phyloP scores from a whole-genome alignment of 2,888 invertebrate species.

The Chrysodeixis includens region DNA sequence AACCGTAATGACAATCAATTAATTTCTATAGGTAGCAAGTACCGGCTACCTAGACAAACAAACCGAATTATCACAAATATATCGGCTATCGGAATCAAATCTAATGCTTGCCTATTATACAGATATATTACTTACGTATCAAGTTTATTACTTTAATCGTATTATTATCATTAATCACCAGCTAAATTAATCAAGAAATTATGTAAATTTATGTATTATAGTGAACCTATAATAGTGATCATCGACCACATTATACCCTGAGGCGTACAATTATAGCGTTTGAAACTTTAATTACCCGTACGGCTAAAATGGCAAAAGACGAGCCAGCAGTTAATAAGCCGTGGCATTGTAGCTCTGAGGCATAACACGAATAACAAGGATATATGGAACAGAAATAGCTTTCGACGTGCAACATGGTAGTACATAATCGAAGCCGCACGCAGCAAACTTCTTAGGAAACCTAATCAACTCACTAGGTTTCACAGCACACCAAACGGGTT shows the following conservation, averaged over 20 bases:
- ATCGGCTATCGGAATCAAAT: background rate
- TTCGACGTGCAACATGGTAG: slow-evolving; percentile 27
- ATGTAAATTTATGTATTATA: background rate
- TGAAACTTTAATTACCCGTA: background rate
- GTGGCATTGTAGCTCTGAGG: slow-evolving; percentile 8
- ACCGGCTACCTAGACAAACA: background rate
- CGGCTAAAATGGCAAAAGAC: background rate
- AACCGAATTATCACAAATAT: background rate
- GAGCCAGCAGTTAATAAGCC: background rate
- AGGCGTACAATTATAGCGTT: slow-evolving; percentile 1
- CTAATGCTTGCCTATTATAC: background rate
- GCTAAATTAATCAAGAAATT: slow-evolving; percentile 3
- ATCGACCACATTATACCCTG: background rate
- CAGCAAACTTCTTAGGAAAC: slow-evolving; percentile 36
- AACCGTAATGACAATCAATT: slow-evolving; percentile 28
- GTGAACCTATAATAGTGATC: background rate
- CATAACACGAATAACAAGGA: slow-evolving; percentile 16
- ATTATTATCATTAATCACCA: background rate
- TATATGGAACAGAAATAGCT: slow-evolving; percentile 22
- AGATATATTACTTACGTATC: background rate
- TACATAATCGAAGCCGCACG: slow-evolving; percentile 40
- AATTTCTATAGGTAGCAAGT: background rate
- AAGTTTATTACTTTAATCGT: background rate
- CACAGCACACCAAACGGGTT: slow-evolving; percentile 36
- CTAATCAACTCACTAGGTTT: slow-evolving; percentile 46